Base-by-base conservation (phyloP, 2,888 invertebrate genomes). In the Trimorus sp. region DNA sequence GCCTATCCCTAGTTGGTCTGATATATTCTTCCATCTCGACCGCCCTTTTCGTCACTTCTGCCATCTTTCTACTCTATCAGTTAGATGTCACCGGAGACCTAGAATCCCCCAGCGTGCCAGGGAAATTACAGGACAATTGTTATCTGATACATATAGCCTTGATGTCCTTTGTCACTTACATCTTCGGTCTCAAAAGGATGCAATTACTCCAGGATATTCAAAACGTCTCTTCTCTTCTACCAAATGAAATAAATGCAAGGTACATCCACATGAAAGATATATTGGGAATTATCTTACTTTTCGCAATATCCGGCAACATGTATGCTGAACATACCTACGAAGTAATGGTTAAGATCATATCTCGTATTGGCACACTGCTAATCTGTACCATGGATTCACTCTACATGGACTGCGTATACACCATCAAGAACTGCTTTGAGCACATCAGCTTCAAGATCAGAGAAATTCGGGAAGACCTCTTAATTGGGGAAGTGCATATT, bases 401-500 rank as follows among this genome's bases (percentile, higher is more conserved):
- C 0, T 88, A 88, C 70, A 83, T 86, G 7, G 84, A 87, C 56
- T 87, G 84, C n/a, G 86, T 89, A 0, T 83, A 79, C 16, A 84
- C 87, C 4, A 48, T 88, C 6, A 84, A 84, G 12, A 81, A 83
- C 7, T 88, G 86, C 40, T 89, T 89, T 63, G 81, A 86, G 48
- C 75, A 83, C 8, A 75, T 89, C 4, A 89, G 88, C 56, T 58
- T 76, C 0, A 86, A 87, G 65, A 73, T 89, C 4, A 7, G 80
- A 3, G 79, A 65, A 7, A 79, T 89, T 0, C 85, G 83, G 49
- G 54, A 82, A 0, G 83, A 60, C 49, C 62, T 88, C 6, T n/a
- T 84, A 0, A 84, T 49, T 5, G 89, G 89, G n/a, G 87, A 88
- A 16, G 86, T 88, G 7, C 89, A 90, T 77, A 79, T 90, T 2